These are phyloP conservation scores for Drosophila nannoptera DNA, from an alignment of 1,140 invertebrate species.

Conservation along the genomic window DNA sequence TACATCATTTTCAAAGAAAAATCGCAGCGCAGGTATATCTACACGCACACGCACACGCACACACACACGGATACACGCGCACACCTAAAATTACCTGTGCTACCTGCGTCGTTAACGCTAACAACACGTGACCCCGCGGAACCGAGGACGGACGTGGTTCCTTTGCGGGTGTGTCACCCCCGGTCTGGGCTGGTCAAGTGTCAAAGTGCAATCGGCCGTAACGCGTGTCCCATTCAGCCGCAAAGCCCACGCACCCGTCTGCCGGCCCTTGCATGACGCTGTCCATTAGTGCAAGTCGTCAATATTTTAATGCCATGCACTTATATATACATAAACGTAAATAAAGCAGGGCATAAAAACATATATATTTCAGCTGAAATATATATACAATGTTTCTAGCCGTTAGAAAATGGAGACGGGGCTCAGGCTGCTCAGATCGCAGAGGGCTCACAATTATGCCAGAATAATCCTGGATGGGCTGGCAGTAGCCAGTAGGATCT, in stretches of 20 bases:
- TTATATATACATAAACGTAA: conserved; percentile 10
- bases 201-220: conserved; percentile 74
- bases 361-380: conserved; percentile 31
- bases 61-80: conserved; percentile 1
- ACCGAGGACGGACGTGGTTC: conserved; percentile 5
- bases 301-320: conserved; percentile 29
- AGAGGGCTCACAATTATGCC: no score
- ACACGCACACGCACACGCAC: conserved; percentile 6
- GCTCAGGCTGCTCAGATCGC: no score
- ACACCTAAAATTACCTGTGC: conserved; percentile 43
- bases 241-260: conserved; percentile 43
- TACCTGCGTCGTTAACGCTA: conserved; percentile 65
- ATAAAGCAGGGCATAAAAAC: no score
- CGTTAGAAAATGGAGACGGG: no score
- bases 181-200: conserved; percentile 66
- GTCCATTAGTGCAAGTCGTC: conserved; percentile 69
- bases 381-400: no score
- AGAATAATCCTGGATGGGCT: no score
- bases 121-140: conserved; percentile 65
- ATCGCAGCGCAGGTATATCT: conserved; percentile 57
- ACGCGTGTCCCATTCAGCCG: conserved; percentile 41
- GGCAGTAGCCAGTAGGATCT: no score
- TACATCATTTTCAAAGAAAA: conserved; percentile 65
- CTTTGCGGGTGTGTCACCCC: conserved; percentile 34
- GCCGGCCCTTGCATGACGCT: conserved; percentile 55